Evolutionary conservation across 2,797 vertebrate species (phyloP), one percentile per base, ranked within the genome.

Genomic region (Semaprochilodus insignis): DNA sequence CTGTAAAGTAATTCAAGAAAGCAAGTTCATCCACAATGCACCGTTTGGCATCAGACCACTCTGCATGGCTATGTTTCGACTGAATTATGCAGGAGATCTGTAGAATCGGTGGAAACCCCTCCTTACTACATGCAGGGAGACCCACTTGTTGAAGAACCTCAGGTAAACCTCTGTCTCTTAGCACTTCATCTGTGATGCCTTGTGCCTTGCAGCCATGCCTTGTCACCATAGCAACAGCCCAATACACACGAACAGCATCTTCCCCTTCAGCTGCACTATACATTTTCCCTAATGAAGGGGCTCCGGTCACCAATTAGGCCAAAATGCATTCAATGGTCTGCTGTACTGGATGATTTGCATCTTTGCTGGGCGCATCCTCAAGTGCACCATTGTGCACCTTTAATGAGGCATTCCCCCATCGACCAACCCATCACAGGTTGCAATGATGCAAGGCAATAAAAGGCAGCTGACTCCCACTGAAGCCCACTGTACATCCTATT

Each of bases 191-290:
- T 89, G 84, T 83, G 92, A 88, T 89, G 90, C 90, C 88, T 65
- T 63, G 19, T 86, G 89, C 88, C 89, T 89, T 93, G 87, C 90
- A 91, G 90, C 88, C 92, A 91, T 92, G 91, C 82, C 63, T 66
- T 81, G 89, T 95, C 90, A 73, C 93, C 92, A 95, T 93, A 90
- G 93, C 91, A 94, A 95, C 94, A 91, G 84, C 85, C 85, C 88
- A 89, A 89, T 91, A 93, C 90, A 94, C 90, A 91, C 83, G 59
- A 81, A 90, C 89, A 88, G 86, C 89, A 86, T 90, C 77, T 80
- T 83, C 74, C 60, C 55, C 81, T 83, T 81, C 27, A 77, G 79
- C 85, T 89, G 84, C 86, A 87, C 81, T 81, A 81, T 79, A 83
- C 44, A 54, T 16, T 55, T 81, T 83, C 63, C 27, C 80, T 81